Conservation (phyloP, 2,888 invertebrate species). For the Eupsilia transversa region DNA sequence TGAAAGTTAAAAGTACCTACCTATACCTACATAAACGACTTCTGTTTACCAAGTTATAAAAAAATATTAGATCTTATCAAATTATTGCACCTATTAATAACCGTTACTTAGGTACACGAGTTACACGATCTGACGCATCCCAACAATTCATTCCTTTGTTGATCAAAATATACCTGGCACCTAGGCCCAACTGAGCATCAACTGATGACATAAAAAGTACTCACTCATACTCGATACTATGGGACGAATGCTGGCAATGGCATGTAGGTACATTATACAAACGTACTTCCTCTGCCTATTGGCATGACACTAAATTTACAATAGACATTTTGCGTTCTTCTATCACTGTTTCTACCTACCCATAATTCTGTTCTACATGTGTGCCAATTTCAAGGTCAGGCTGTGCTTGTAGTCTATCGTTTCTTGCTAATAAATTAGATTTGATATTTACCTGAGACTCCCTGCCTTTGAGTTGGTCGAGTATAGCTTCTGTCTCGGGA, state of each 20-base stretch:
- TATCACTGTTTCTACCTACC: background rate
- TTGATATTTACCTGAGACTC: conserved; percentile 93
- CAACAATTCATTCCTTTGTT: conserved; percentile 39
- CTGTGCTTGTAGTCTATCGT: background rate
- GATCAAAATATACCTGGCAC: conserved; percentile 41
- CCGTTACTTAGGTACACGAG: too few relatives aligned
- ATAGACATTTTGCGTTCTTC: background rate
- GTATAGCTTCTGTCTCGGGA: conserved; percentile 97
- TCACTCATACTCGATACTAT: conserved; percentile 26
- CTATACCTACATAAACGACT: too few relatives aligned
- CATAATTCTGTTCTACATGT: background rate
- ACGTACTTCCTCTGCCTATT: conserved; percentile 15
- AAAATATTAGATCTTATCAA: conserved; percentile 26
- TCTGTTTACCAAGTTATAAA: conserved; percentile 13
- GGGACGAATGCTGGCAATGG: conserved; percentile 27
- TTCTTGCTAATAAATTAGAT: background rate
- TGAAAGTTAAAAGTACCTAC: background rate
- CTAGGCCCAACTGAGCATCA: conserved; percentile 4
- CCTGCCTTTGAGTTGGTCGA: conserved; percentile 98
- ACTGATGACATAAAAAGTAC: conserved; percentile 23
- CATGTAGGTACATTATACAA: conserved; percentile 20
- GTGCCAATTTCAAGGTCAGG: background rate
- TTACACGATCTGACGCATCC: conserved; percentile 14
- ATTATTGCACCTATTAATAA: conserved; percentile 14
- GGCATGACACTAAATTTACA: conserved; percentile 4